Percentiles rank a stretch among this genome's conserved stretches.
These are phyloP conservation scores for Bombylius major DNA, from an alignment of 2,888 invertebrate genomes.

Conservation along the genomic window DNA sequence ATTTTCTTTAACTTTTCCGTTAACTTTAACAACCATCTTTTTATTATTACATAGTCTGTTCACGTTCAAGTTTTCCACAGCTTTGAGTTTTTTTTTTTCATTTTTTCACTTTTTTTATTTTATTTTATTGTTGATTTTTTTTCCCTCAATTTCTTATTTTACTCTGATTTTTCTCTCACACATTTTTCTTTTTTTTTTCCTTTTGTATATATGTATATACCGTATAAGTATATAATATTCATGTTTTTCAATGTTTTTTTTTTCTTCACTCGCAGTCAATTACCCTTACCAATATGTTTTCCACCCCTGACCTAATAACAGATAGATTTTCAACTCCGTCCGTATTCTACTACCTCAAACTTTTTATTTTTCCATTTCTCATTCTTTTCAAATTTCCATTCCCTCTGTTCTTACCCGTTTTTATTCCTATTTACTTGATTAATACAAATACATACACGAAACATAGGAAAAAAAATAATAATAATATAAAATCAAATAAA, in stretches of 20 bases:
- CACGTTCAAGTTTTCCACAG: not conserved
- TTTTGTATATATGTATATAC: not conserved
- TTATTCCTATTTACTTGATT: no score
- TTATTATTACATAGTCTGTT: not conserved
- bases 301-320: slow-evolving; percentile 4
- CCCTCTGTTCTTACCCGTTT: no score
- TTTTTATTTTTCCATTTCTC: no score
- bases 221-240: not conserved
- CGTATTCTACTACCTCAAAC: no score
- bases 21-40: not conserved
- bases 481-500: not conserved
- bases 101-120: no score
- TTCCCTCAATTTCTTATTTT: not conserved
- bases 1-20: not conserved
- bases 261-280: slow-evolving; percentile 6
- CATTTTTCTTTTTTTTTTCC: not conserved
- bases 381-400: no score
- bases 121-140: not conserved
- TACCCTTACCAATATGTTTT: slow-evolving; percentile 6
- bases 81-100: not conserved
- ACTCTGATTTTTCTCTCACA: not conserved
- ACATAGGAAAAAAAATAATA: not conserved
- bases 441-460: not conserved
- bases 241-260: not conserved
- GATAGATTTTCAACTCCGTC: no score